Conservation (phyloP, 2,888 invertebrate species). For the Pandemis cinnamomeana region DNA sequence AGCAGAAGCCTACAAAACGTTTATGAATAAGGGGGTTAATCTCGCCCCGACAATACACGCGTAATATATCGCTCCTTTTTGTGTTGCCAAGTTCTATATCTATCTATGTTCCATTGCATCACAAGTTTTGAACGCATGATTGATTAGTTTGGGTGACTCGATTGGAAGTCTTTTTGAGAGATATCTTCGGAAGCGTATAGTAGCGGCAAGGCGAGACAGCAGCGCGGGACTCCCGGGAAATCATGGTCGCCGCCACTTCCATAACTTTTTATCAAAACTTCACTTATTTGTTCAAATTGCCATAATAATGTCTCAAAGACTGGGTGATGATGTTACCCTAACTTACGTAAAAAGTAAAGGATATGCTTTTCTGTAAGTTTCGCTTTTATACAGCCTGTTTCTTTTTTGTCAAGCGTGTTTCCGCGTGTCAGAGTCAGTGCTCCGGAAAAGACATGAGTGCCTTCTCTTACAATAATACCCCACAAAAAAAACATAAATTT, state of each 20-base stretch:
- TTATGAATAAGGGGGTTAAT: too few species aligned
- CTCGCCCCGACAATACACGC: too few species aligned
- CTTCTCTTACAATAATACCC: too few species aligned
- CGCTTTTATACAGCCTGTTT: neutral
- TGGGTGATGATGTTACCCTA: neutral
- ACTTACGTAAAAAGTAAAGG: neutral
- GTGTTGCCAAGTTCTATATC: too few species aligned
- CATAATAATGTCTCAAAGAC: neutral
- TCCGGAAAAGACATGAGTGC: neutral
- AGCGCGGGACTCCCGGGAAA: slow-evolving; percentile 8
- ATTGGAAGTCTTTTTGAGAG: too few species aligned
- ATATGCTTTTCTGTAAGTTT: neutral
- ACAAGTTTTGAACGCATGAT: neutral
- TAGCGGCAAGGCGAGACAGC: neutral
- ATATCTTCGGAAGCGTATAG: neutral
- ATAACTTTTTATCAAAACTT: slow-evolving; percentile 14
- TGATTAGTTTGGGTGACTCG: too few species aligned
- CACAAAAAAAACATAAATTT: neutral
- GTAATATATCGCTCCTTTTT: too few species aligned
- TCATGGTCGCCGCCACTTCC: neutral
- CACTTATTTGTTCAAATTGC: neutral
- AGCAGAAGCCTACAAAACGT: too few species aligned
- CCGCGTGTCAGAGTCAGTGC: neutral
- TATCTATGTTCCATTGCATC: neutral
- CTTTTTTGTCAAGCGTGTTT: neutral